These are phyloP conservation scores for Manis crassicaudata DNA, from an alignment of 2,797 vertebrate species.

Conservation along the genomic window DNA sequence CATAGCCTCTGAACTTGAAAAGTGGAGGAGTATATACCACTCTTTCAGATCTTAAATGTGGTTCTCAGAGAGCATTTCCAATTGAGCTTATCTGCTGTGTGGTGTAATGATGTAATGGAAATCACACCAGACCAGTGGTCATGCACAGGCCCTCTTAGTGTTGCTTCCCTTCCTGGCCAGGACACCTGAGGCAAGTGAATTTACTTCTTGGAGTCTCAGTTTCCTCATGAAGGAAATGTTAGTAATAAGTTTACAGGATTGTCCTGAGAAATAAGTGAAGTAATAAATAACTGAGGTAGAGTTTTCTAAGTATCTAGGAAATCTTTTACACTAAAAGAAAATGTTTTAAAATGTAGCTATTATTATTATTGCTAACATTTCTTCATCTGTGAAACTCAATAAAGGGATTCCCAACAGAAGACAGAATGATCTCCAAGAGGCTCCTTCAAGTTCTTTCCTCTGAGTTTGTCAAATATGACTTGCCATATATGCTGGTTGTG, in stretches of 20 bases:
- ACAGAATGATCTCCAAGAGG: background rate
- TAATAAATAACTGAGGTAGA: background rate
- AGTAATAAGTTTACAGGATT: background rate
- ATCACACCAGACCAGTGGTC: background rate
- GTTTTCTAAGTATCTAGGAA: background rate
- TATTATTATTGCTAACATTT: background rate
- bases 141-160: background rate
- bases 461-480: background rate
- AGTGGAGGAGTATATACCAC: background rate
- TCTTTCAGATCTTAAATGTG: background rate
- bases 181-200: background rate
- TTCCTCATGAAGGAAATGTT: background rate
- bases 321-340: background rate
- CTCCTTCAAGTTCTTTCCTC: background rate
- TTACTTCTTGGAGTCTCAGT: background rate
- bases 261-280: slow-evolving; percentile 26
- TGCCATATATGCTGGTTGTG: background rate
- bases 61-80: background rate
- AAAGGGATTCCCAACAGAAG: background rate
- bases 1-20: background rate
- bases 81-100: background rate
- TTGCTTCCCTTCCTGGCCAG: background rate
- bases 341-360: background rate
- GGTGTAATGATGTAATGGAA: background rate
- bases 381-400: background rate